These are phyloP conservation scores for Macrotus californicus DNA, from an alignment of 2,113 vertebrate species.

Conservation along the genomic window DNA sequence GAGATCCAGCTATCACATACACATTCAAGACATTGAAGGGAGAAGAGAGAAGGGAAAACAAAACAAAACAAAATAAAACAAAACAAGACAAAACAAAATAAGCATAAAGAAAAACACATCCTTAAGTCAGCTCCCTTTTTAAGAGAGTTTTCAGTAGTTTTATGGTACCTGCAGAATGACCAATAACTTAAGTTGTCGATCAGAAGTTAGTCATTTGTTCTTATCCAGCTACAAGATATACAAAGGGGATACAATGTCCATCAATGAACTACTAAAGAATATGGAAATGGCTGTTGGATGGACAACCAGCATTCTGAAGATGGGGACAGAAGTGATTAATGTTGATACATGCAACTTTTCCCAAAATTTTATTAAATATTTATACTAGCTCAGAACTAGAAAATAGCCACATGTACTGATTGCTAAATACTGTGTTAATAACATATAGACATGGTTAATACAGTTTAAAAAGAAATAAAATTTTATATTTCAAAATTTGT, in stretches of 20 bases:
- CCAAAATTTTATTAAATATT: background rate
- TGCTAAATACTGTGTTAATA: background rate
- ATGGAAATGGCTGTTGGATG: background rate
- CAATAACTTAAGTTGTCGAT: fast-evolving
- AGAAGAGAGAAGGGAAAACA: background rate
- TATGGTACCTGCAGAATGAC: background rate
- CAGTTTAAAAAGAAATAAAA: background rate
- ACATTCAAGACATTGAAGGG: background rate
- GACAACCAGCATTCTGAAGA: background rate
- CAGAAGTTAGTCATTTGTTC: background rate
- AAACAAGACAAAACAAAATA: background rate
- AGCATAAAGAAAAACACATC: background rate
- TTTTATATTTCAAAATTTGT: background rate
- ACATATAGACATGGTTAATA: background rate
- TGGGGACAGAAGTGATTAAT: background rate
- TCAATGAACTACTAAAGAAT: background rate
- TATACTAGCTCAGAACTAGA: background rate
- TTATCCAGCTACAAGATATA: background rate
- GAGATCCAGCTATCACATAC: background rate
- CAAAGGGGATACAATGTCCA: background rate
- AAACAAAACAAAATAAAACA: background rate
- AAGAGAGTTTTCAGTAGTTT: background rate
- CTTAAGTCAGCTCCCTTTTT: background rate
- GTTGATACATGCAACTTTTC: background rate
- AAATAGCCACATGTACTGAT: background rate